Evolutionary conservation across 2,888 invertebrate genomes (phyloP).

Genomic region (Hedya salicella): DNA sequence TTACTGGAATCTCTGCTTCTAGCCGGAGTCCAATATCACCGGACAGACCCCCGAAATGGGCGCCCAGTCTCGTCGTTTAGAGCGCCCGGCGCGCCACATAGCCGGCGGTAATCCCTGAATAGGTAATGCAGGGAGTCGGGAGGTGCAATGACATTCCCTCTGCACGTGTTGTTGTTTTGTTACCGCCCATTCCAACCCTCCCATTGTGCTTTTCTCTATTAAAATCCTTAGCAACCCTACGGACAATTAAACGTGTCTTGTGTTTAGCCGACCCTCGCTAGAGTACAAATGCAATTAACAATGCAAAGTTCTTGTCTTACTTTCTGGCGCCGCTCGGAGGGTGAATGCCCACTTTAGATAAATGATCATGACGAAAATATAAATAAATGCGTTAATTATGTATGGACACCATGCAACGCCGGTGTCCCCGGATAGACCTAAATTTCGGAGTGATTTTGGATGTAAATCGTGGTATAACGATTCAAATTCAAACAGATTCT

Average conservation of each 20-base stretch:
- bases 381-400: background rate
- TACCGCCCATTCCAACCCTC: conserved; percentile 38
- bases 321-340: conserved; percentile 5
- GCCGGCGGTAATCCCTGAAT: conserved; percentile 55
- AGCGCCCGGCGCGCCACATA: conserved; percentile 43
- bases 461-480: too few species aligned
- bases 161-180: conserved; percentile 44
- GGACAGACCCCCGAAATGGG: conserved; percentile 52
- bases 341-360: conserved; percentile 31
- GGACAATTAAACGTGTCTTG: conserved; percentile 42
- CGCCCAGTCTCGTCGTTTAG: conserved; percentile 42
- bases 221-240: conserved; percentile 36
- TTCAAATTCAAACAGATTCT: too few species aligned
- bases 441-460: too few species aligned
- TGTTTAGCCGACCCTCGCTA: conserved; percentile 38
- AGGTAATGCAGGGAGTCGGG: conserved; percentile 50
- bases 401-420: background rate
- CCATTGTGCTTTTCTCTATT: conserved; percentile 35
- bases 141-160: conserved; percentile 53
- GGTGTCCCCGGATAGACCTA: too few species aligned
- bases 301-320: conserved; percentile 35
- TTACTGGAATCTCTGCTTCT: conserved; percentile 25
- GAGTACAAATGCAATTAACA: conserved; percentile 39
- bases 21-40: conserved; percentile 36
- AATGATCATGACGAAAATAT: conserved; percentile 9